Conservation (phyloP, 2,797 vertebrate genomes). For the Trematocara caparti region DNA sequence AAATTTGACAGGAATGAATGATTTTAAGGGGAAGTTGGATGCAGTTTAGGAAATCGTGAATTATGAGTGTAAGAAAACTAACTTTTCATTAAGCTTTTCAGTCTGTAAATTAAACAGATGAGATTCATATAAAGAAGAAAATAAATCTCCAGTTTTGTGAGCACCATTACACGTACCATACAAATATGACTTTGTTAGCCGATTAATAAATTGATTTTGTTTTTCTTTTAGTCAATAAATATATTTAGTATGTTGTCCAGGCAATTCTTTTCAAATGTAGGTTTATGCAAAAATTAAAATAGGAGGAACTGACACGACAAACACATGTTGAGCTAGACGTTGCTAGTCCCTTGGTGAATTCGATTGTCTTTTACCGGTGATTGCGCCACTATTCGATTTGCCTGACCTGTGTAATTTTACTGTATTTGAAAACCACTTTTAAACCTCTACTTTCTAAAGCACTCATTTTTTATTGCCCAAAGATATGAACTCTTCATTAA, state of each 20-base stretch:
- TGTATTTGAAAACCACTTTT: not conserved
- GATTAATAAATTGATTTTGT: not conserved
- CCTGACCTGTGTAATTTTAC: not conserved
- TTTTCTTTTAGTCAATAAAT: not conserved
- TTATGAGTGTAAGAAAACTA: not conserved
- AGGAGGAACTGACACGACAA: not conserved
- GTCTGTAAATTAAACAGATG: not conserved
- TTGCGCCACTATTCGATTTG: not conserved
- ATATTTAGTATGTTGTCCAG: not conserved
- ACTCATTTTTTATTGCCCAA: not conserved
- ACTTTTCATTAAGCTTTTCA: not conserved
- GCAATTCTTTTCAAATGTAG: not conserved
- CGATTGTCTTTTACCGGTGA: not conserved
- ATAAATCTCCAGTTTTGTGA: not conserved
- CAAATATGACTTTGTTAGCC: not conserved
- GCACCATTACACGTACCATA: not conserved
- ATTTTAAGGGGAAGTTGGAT: not conserved
- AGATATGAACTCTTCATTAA: not conserved
- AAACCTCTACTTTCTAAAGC: not conserved
- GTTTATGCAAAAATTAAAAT: not conserved
- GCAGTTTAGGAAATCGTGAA: not conserved
- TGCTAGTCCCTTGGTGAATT: not conserved
- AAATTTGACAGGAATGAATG: slow-evolving; percentile 6
- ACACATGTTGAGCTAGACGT: not conserved
- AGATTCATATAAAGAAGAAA: not conserved